Base-by-base conservation (phyloP, 2,888 invertebrate species). In the Pseudolycoriella hygida region DNA sequence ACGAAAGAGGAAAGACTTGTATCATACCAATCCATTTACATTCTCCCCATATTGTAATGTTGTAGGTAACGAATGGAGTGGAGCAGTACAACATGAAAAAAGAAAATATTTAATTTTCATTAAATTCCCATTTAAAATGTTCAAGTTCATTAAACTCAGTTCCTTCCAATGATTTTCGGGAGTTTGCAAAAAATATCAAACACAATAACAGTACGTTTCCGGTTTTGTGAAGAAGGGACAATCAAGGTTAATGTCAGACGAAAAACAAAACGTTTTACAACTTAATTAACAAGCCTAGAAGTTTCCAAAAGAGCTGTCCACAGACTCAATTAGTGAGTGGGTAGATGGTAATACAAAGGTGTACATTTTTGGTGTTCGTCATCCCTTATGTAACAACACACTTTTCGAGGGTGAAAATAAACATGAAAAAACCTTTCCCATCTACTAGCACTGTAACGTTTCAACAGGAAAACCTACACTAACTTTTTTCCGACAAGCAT, bases 51-150 rank as follows among this genome's bases (percentile, higher is more conserved):
- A 6, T 25, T 25, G 25, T 25, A 25, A 4, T 8, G 5, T 6
- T 25, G 8, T 4, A 25, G 8, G 8, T 6, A 25, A 25, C 8
- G 25, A 25, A 25, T 6, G 25, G 8, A 25, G 8, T 25, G 8
- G 4, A 8, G 25, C 25, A 25, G 25, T 4, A 25, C 25, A 25
- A 25, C 25, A 25, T 4, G 25, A 14, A 39, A 6, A 10, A 17
- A 39, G 11, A 39, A 39, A 11, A 39, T 39, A 39, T 39, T 39
- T 39, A 39, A 39, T 39, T 39, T 39, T 39, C 39, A 39, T 39
- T 39, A 17, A 39, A 39, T 39, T 39, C 17, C 10, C 15, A 14
- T 34, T 25, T 25, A 25, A 39, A 39, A 39, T 17, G 39, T 39
- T 39, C 17, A 17, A 17, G 39, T 39, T 17, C 39, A 39, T 39